These are phyloP conservation scores for Aporophyla lueneburgensis DNA, from an alignment of 2,888 invertebrate genomes.

Conservation along the genomic window DNA sequence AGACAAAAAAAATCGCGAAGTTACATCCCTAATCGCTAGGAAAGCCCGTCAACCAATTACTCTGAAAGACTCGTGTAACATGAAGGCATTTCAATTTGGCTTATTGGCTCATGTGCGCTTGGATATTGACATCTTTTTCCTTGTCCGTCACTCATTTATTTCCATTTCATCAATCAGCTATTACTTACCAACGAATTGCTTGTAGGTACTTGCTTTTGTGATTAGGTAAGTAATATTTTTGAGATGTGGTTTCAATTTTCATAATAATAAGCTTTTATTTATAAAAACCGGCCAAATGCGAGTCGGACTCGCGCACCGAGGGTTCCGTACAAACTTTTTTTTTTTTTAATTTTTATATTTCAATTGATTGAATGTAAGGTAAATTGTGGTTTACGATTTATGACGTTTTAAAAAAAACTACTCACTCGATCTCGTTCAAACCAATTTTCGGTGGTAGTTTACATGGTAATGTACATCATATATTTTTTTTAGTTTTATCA, in stretches of 20 bases:
- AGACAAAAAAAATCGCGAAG: constrained; percentile 50
- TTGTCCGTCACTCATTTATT: constrained; percentile 82
- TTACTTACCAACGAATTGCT: constrained; percentile 77
- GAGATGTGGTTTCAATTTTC: constrained; percentile 15
- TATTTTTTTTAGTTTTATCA: no score
- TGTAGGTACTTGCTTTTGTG: constrained; percentile 51
- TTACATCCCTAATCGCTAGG: constrained; percentile 78
- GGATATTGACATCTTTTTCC: constrained; percentile 87
- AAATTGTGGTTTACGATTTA: no score
- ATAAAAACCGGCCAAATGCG: no score
- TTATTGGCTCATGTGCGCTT: constrained; percentile 88
- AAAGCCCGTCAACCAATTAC: constrained; percentile 87
- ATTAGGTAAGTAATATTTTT: constrained; percentile 35
- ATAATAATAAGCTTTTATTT: no score
- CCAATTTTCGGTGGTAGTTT: no score
- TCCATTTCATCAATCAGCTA: constrained; percentile 83
- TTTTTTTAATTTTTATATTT: no score
- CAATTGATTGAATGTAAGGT: no score
- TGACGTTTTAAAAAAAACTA: no score
- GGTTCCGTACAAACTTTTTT: no score
- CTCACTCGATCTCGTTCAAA: no score
- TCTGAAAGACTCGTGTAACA: constrained; percentile 85
- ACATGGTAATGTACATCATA: no score
- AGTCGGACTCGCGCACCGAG: no score
- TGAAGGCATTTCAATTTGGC: constrained; percentile 88